Percentiles rank a stretch among this genome's conserved stretches.
These are phyloP conservation scores for Odontocerum albicorne DNA, from an alignment of 2,888 invertebrate genomes.

Conservation along the genomic window DNA sequence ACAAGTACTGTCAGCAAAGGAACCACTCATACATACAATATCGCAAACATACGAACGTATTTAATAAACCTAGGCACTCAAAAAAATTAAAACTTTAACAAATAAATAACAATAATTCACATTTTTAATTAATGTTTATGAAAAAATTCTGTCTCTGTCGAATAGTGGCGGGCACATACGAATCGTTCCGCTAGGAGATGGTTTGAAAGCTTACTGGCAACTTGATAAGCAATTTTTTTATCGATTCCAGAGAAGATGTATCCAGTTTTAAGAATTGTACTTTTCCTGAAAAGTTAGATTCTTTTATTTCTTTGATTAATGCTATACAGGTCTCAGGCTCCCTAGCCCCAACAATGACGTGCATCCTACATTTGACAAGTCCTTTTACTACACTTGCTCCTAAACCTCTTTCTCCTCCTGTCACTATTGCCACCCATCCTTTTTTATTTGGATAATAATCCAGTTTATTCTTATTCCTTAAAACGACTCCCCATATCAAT, in stretches of 20 bases:
- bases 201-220: too few relatives aligned
- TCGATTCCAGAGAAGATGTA: constrained; percentile 73
- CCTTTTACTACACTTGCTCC: constrained; percentile 76
- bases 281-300: constrained; percentile 57
- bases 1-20: too few relatives aligned
- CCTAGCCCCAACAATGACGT: constrained; percentile 74
- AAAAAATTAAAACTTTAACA: too few relatives aligned
- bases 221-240: too few relatives aligned
- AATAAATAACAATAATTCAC: too few relatives aligned
- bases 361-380: constrained; percentile 74
- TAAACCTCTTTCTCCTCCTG: constrained; percentile 86
- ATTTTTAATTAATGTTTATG: too few relatives aligned
- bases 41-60: too few relatives aligned
- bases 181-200: too few relatives aligned
- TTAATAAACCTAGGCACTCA: too few relatives aligned
- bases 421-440: constrained; percentile 75
- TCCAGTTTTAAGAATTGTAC: constrained; percentile 72
- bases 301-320: constrained; percentile 50
- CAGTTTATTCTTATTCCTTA: constrained; percentile 56
- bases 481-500: constrained; percentile 29
- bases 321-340: constrained; percentile 59
- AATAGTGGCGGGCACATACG: too few relatives aligned
- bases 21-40: too few relatives aligned
- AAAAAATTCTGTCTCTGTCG: too few relatives aligned
- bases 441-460: constrained; percentile 65